Base-by-base conservation (phyloP, 2,797 vertebrate species). In the Rhynchotus rufescens region DNA sequence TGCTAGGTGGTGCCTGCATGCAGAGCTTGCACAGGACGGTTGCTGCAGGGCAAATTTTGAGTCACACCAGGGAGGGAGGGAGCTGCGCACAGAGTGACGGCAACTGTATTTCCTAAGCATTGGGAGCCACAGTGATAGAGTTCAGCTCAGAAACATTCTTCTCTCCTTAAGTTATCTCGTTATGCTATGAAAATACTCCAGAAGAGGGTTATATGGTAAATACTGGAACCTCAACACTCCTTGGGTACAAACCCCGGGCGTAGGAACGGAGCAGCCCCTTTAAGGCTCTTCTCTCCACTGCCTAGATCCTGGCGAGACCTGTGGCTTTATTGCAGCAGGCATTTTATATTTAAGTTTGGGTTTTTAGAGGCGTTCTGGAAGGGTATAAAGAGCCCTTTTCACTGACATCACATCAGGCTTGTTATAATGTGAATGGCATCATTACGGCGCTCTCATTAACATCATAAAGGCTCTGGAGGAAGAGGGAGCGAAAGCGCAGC, bases 341-440 rank as follows among this genome's bases (percentile, higher is more conserved):
- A 78, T 96, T 97, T 95, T 80, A 88, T 95, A 90, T 93, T 49
- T 82, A 94, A 95, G 91, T 95, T 97, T 90, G 59, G 83, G 65
- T 13, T 95, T 92, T 95, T 86, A 91, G 76, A 93, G 81, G 86
- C 91, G 57, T 94, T 93, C 93, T 94, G 87, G 92, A 95, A 84
- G 52, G 65, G 92, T 82, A 94, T 92, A 96, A 97, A 96, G 88
- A 95, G 94, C 88, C 56, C 76, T 91, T 96, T 97, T 96, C 93
- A 95, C 88, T 95, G 94, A 91, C 88, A 81, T 92, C 5, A 30
- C 84, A 95, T 84, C 90, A 81, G 84, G 84, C 94, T 95, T 90
- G 89, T 96, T 94, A 60, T 93, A 92, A 91, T 81, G 94, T 96
- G 96, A 97, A 96, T 96, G 95, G 96, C 95, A 96, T 96, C 95